A percentile compares a stretch with the other conserved stretches of the same genome.
Evolutionary conservation across 2,797 vertebrate species (phyloP).

Genomic region (Cossypha dichroa): DNA sequence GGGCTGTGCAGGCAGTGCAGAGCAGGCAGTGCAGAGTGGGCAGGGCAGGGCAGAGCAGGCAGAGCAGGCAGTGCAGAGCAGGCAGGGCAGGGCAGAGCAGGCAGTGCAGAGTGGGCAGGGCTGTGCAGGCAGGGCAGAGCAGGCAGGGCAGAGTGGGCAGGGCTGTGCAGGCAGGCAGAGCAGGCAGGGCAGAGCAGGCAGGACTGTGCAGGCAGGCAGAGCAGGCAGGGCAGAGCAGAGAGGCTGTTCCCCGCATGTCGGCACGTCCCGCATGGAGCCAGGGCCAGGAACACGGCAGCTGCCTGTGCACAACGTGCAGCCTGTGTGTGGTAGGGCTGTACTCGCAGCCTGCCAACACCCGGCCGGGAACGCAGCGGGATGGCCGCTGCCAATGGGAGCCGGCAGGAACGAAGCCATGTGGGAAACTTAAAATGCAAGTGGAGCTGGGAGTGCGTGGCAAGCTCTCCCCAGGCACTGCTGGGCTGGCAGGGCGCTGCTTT

Average conservation of each 20-base stretch:
- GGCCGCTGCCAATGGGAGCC: slow-evolving; percentile 29
- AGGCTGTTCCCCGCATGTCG: not conserved
- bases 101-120: too few species aligned
- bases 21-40: too few species aligned
- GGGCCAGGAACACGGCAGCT: slow-evolving; percentile 17
- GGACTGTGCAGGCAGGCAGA: not conserved
- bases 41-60: too few species aligned
- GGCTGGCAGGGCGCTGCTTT: not conserved
- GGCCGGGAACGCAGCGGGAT: not conserved
- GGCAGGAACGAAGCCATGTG: not conserved
- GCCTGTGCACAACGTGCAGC: slow-evolving; percentile 30
- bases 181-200: not conserved
- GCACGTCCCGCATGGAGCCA: slow-evolving; percentile 52
- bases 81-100: not conserved
- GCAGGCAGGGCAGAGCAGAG: not conserved
- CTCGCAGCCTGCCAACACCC: slow-evolving; percentile 53
- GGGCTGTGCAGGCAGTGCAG: too few species aligned
- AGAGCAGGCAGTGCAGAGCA: not conserved
- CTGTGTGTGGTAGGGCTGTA: slow-evolving; percentile 60
- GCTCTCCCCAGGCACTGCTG: not conserved
- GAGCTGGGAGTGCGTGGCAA: not conserved
- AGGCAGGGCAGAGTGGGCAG: not conserved
- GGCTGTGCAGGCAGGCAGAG: not conserved
- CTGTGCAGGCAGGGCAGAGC: too few species aligned
- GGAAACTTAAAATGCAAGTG: not conserved